Conservation (phyloP, 2,113 vertebrate genomes). For the Eublepharis macularius region DNA sequence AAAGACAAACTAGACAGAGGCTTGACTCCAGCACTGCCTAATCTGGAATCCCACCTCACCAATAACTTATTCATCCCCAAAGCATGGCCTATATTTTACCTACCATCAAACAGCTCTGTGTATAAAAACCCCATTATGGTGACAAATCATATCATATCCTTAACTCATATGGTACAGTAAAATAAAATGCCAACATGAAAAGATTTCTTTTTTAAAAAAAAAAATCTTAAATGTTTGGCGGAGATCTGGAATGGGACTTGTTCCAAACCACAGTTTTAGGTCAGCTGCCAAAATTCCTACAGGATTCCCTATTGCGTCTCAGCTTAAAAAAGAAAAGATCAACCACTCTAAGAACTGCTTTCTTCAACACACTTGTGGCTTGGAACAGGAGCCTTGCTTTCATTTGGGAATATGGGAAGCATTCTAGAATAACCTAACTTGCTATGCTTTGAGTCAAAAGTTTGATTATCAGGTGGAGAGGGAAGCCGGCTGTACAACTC, state of each 20-base stretch:
- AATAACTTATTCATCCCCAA: slow-evolving; percentile 4
- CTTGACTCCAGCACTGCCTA: background rate
- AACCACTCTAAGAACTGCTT: slow-evolving; percentile 50
- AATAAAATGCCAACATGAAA: slow-evolving; percentile 69
- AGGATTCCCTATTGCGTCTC: slow-evolving; percentile 51
- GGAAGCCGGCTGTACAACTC: slow-evolving; percentile 12
- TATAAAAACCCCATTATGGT: slow-evolving; percentile 8
- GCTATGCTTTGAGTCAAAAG: rapidly evolving
- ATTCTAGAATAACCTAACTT: background rate
- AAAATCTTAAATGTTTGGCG: slow-evolving; percentile 68
- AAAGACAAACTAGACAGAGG: slow-evolving; percentile 18
- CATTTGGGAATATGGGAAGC: background rate
- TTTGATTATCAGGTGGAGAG: background rate
- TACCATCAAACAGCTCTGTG: slow-evolving; percentile 36
- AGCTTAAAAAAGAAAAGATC: slow-evolving; percentile 21
- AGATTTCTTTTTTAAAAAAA: slow-evolving; percentile 47
- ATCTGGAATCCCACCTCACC: slow-evolving; percentile 1
- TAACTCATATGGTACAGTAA: slow-evolving; percentile 48
- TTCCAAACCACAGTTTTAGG: slow-evolving; percentile 76
- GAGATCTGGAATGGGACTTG: slow-evolving; percentile 43
- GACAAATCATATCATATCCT: slow-evolving; percentile 48
- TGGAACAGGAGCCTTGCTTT: slow-evolving; percentile 5
- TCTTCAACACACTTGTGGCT: slow-evolving; percentile 60
- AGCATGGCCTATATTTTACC: slow-evolving; percentile 16
- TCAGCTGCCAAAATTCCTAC: slow-evolving; percentile 65